Evolutionary conservation across 2,888 invertebrate genomes (phyloP), one percentile per base, ranked within the genome.

Genomic region (Pandemis cinnamomeana): DNA sequence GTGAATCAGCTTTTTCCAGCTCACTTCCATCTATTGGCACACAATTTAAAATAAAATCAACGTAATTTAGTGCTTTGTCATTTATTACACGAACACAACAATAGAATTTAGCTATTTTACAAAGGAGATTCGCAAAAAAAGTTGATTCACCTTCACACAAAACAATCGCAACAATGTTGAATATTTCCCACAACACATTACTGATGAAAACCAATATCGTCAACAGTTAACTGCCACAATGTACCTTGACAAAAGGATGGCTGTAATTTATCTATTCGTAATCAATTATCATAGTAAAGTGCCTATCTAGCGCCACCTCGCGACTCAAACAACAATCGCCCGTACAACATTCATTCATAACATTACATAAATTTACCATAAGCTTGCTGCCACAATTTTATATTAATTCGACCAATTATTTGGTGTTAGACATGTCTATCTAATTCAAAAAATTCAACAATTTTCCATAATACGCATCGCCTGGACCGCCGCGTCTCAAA

Each of bases 371-470:
- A 82, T 80, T 80, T 79, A 78, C 77, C 80, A 80, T 79, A 78
- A 81, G 78, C 80, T 79, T 79, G 78, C 78, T 80, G 79, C 80
- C 80, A 71, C 71, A 70, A 71, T 76, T 74, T 79, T 80, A 78
- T 78, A 78, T 75, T 79, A 78, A 80, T 78, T 72, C 79, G 81
- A 80, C 83, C 76, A 80, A 77, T 78, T 78, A 77, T 77, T 84
- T 83, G 83, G 86, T 84, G 87, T 86, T 75, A 68, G 75, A 78
- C 78, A 76, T 80, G 76, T 80, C 84, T 87, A 86, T 83, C 85
- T 87, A 86, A 81, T 80, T 80, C 79, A 81, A 77, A 81, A 77
- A 77, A 80, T 69, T 82, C 80, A 81, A 81, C 79, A 83, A 82
- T 81, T 78, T 79, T 79, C 79, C 78, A 79, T 76, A 69, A 75